Evolutionary conservation across 64 coral and sea anemone genomes (phyloP), one percentile per base, ranked within the genome.

Genomic region (Porites lutea): DNA sequence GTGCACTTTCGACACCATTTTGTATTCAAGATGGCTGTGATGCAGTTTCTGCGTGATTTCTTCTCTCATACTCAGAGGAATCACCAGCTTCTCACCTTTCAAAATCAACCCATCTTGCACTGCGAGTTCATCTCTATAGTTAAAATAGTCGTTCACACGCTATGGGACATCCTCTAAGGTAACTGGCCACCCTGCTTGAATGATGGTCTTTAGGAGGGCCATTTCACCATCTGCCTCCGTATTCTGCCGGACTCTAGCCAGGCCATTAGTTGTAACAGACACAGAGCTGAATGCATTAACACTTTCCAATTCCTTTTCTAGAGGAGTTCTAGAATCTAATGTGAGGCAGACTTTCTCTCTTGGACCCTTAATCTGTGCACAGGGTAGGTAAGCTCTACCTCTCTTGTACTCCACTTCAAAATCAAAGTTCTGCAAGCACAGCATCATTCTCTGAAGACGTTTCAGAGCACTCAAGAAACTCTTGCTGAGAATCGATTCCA

Each of bases 61-160:
- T 54, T 54, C 52, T 54, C 52, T 54, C 52, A 54, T 54, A 9
- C 52, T 54, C 52, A 54, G 9, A 5, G 52, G 52, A 5, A 54
- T 54, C 9, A 54, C 52, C 9, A 74, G 69, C 22, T 75, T 88
- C 19, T 55, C 54, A 9, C 53, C 72, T 19, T 74, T 78, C 43
- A 77, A 43, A 3, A 76, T 21, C 16, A 89, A 62, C 14, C 87
- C 87, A 78, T 89, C 87, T 11, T 89, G 87, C 3, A 89, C 74
- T 4, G 59, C 43, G 2, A 76, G 52, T 45, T 88, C 71, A 65
- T 73, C 52, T 54, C 52, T 54, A 54, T 5, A 54, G 52, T 54
- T 4, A 9, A 54, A 54, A 9, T 54, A 54, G 73, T 22, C 69
- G 59, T 63, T 52, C 6, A 91, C 48, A 5, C 65, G 49, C 8